These are phyloP conservation scores for Lottia scabra DNA, from an alignment of 2,888 invertebrate genomes.

Conservation along the genomic window DNA sequence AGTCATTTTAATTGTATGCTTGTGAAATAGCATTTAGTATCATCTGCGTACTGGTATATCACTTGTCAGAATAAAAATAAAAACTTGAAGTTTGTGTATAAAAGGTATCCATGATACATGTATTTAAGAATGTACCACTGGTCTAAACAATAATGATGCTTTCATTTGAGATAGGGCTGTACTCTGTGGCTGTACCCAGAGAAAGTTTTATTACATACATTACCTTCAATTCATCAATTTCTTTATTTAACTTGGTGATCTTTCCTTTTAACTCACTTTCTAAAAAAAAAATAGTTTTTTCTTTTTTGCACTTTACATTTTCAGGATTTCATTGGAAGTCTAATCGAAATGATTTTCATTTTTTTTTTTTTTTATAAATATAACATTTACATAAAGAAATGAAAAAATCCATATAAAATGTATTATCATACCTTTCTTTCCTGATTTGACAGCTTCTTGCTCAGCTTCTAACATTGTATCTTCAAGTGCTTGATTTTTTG, in stretches of 20 bases:
- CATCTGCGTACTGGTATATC: too few species aligned
- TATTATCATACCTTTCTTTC: conserved; percentile 53
- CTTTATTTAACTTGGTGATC: conserved; percentile 55
- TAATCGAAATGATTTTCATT: too few species aligned
- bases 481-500: conserved; percentile 57
- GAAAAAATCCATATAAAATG: neutral
- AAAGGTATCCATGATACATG: too few species aligned
- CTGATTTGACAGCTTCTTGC: conserved; percentile 51
- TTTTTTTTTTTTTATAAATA: too few species aligned
- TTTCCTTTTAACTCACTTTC: conserved; percentile 58
- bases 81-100: too few species aligned
- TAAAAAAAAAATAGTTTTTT: conserved; percentile 30
- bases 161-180: too few species aligned
- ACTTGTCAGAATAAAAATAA: too few species aligned
- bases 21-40: too few species aligned
- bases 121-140: too few species aligned
- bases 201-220: neutral
- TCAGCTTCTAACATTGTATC: conserved; percentile 61
- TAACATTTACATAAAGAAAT: neutral
- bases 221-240: conserved; percentile 61
- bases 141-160: too few species aligned
- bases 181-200: conserved; percentile 9
- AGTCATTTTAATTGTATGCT: too few species aligned
- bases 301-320: neutral
- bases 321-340: too few species aligned